Percentiles rank a stretch among this genome's conserved stretches.
Evolutionary conservation across 2,888 invertebrate genomes (phyloP).

Genomic region (Eupithecia inturbata): DNA sequence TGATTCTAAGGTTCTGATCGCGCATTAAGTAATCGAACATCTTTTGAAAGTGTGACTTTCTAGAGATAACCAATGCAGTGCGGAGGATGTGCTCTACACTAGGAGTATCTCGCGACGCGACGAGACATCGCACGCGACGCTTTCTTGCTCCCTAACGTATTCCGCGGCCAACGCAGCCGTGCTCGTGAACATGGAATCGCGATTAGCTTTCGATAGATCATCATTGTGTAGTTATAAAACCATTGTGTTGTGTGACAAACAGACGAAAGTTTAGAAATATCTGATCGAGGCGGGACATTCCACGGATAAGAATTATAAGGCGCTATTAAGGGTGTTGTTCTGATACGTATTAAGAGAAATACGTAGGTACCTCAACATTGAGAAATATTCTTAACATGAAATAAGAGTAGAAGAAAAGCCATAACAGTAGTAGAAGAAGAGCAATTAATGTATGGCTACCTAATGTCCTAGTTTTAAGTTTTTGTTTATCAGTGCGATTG

Average conservation of each 20-base stretch:
- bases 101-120: neutral
- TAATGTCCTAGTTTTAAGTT: too few species aligned
- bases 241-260: neutral
- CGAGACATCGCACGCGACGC: neutral
- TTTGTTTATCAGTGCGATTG: too few species aligned
- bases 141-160: neutral
- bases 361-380: too few species aligned
- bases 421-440: too few species aligned
- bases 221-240: neutral
- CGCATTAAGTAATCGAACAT: neutral
- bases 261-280: neutral
- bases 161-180: neutral
- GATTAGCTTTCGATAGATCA: neutral
- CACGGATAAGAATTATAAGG: neutral
- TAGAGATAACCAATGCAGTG: neutral
- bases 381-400: neutral
- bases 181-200: neutral
- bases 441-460: too few species aligned
- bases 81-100: conserved; percentile 1
- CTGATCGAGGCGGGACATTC: neutral
- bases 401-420: too few species aligned
- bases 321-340: too few species aligned
- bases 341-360: too few species aligned
- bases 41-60: conserved; percentile 9
- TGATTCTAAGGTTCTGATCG: neutral